Evolutionary conservation across 2,113 vertebrate species (phyloP).

Genomic region (Plectropomus leopardus): DNA sequence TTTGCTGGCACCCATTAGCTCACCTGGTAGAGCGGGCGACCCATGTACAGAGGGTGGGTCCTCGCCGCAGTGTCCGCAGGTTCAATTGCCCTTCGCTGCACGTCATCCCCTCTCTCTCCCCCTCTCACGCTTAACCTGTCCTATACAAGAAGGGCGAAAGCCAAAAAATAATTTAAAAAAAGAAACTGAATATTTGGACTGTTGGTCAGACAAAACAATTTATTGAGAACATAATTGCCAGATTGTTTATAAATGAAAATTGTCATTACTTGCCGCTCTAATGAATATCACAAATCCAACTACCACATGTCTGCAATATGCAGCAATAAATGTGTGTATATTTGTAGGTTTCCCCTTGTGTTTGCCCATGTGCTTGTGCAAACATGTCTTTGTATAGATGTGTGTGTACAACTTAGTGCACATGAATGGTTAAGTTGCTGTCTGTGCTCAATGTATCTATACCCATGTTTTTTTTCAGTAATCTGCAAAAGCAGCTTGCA

Average conservation of each 20-base stretch:
- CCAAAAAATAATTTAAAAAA: too few species aligned
- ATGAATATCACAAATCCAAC: not conserved
- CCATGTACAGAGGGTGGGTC: too few species aligned
- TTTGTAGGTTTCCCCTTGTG: not conserved
- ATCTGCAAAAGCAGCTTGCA: constrained; percentile 66
- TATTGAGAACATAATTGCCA: not conserved
- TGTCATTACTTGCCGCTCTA: not conserved
- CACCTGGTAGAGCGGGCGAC: too few species aligned
- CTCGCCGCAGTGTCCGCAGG: too few species aligned
- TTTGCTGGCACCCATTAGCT: too few species aligned
- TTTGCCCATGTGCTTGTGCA: constrained; percentile 10
- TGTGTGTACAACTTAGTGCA: constrained; percentile 17
- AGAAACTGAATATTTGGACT: too few species aligned
- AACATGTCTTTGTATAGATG: constrained; percentile 5
- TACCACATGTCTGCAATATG: not conserved
- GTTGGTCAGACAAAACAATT: not conserved
- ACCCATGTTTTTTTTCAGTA: constrained; percentile 52
- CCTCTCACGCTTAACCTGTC: too few species aligned
- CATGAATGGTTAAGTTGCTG: constrained; percentile 19
- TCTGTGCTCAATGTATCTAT: constrained; percentile 37
- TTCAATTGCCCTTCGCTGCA: too few species aligned
- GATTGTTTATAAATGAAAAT: not conserved
- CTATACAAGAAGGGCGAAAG: too few species aligned
- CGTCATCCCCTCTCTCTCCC: too few species aligned
- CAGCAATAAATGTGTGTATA: constrained; percentile 5